These are phyloP conservation scores for Mus caroli DNA, from an alignment of 2,797 vertebrate species.

Conservation along the genomic window DNA sequence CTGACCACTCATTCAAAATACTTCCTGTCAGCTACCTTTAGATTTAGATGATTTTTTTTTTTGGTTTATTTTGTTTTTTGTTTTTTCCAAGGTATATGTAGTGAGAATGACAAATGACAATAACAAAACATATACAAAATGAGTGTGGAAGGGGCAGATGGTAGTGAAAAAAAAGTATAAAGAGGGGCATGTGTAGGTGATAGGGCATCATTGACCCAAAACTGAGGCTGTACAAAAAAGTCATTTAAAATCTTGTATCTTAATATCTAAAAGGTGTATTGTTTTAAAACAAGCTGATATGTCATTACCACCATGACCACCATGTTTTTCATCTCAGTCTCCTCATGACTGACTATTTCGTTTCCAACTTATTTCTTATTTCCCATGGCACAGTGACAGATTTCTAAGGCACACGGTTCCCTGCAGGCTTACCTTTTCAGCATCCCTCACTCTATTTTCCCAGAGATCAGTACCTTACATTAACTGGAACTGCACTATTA, in stretches of 20 bases:
- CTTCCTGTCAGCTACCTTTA: neutral
- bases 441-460: neutral
- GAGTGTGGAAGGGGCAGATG: too few relatives aligned
- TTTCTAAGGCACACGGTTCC: neutral
- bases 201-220: neutral
- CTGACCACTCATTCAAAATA: neutral
- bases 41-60: neutral
- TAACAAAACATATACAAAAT: neutral
- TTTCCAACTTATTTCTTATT: neutral
- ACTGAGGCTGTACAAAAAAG: neutral
- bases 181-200: too few relatives aligned
- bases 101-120: neutral
- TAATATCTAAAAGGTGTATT: too few relatives aligned
- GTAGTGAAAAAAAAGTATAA: neutral
- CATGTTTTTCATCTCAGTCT: neutral
- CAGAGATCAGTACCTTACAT: neutral
- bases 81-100: neutral
- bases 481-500: neutral
- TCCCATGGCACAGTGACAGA: neutral
- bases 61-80: neutral
- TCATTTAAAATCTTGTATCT: neutral
- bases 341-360: neutral
- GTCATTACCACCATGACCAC: neutral
- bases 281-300: neutral
- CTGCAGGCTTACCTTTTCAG: accelerated